Base-by-base conservation (phyloP, 2,888 invertebrate genomes). In the Hirtodrosophila alboralis region DNA sequence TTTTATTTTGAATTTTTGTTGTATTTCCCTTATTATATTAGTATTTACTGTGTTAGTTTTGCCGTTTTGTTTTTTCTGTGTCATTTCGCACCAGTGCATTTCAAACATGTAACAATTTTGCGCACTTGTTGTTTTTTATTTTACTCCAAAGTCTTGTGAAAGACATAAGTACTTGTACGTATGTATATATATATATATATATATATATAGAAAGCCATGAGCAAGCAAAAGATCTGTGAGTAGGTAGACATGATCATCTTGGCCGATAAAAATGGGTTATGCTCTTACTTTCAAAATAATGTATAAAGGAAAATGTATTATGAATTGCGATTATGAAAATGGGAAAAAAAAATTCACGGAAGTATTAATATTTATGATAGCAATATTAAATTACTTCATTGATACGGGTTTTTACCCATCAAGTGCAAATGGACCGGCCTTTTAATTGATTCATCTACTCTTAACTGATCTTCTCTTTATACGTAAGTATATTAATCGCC, bases 31-130 rank as follows among this genome's bases (percentile, higher is more conserved):
- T 44, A 40, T 21, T 41, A 28, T 41, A 34, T 66, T 60, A 52
- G 4, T 23, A 23, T 62, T 65, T 59, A 60, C 38, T 59, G 56
- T 76, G 56, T 80, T 73, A 61, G 48, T 56, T 49, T 64, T 56
- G 36, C 9, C 26, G 44, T 59, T 66, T 60, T 63, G 48, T 62
- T 54, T 63, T 78, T 67, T 72, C 69, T 75, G 60, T 74, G 73
- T 74, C 73, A 74, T 63, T 68, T 74, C 62, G 53, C 74, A 47
- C 36, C 56, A 59, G 43, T 48, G 62, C 66, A 61, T 60, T 60
- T 31, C 47, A 45, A 63, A 74, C 75, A 64, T 78, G 73, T 74
- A 74, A 74, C 75, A 62, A 53, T 56, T 73, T 66, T 62, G 66
- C 43, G 26, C 41, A 47, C 52, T 51, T n/a, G n/a, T n/a, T n/a